Conservation (phyloP, 2,888 invertebrate genomes). For the Pristionchus arcanus region DNA sequence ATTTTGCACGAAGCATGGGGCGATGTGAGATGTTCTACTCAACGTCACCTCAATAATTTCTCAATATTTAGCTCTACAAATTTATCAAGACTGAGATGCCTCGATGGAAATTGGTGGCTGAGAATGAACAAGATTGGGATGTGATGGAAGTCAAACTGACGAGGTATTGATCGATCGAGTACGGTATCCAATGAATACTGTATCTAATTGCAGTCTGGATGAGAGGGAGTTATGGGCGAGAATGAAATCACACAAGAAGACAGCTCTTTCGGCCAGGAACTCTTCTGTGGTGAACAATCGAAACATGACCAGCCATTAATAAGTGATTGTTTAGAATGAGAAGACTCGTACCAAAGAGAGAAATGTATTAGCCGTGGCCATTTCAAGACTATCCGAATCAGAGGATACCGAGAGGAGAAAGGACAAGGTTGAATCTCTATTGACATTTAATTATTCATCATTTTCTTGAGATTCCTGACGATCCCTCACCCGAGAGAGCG, state of each 20-base stretch:
- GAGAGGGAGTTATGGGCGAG: slow-evolving; percentile 49
- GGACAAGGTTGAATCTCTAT: not conserved
- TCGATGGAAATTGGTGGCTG: slow-evolving; percentile 40
- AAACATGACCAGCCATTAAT: not conserved
- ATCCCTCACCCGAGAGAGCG: slow-evolving; percentile 25
- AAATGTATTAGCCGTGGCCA: not conserved
- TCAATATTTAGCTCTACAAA: slow-evolving; percentile 15
- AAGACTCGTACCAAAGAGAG: slow-evolving; percentile 29
- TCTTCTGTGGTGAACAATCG: slow-evolving; percentile 1
- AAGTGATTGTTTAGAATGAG: not conserved
- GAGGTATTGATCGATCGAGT: not conserved
- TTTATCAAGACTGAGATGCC: slow-evolving; percentile 45
- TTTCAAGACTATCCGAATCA: not conserved
- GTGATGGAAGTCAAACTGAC: slow-evolving; percentile 46
- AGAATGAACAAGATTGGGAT: slow-evolving; percentile 46
- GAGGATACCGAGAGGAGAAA: slow-evolving; percentile 31
- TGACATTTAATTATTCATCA: not conserved
- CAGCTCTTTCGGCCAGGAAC: not conserved
- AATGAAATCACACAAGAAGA: slow-evolving; percentile 41
- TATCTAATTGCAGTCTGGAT: slow-evolving; percentile 17
- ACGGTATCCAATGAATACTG: not conserved
- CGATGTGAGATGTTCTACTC: not conserved
- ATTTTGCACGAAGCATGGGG: slow-evolving; percentile 20
- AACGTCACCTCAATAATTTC: not conserved
- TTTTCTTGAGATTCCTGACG: slow-evolving; percentile 28